Base-by-base conservation (phyloP, 2,888 invertebrate genomes). In the Drosophila paranaensis region DNA sequence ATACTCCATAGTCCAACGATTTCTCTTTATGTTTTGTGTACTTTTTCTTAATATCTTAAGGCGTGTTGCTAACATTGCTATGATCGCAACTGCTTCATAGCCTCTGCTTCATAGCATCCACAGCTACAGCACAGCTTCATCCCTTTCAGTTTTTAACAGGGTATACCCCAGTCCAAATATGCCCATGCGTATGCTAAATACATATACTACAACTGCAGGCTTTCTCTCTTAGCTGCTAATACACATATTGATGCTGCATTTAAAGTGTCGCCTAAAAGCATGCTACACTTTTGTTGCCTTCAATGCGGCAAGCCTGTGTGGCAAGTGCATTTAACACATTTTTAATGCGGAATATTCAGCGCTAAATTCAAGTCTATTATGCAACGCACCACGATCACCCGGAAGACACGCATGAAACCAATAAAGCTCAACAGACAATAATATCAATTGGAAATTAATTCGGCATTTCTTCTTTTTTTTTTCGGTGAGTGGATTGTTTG, bases 391-490 rank as follows among this genome's bases (percentile, higher is more conserved):
- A 35, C 48, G 39, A 46, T 58, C 48, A 56, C 74, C 65, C 71
- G 82, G 82, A 82, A 82, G 67, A 64, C 86, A 81, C 79, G 72
- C 87, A 73, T 48, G n/a, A 82, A 63, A 51, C 27, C 64, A 66
- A 87, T 75, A 66, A 82, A 73, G 46, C 61, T 67, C 68, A 43
- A 69, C 60, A 48, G 58, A 68, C 27, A 75, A 63, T 67, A 51
- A 79, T 60, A 80, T 65, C 60, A 72, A 72, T 77, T 61, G 54
- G 57, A 51, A 68, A 51, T 71, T 3, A 50, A 54, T 67, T 65
- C 54, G 48, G 51, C 55, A 63, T 61, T 75, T 64, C 45, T 56
- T 37, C 14, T 20, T 11, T 20, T 13, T 1, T 2, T 33, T 14
- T 14, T 42, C n/a, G n/a, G 9, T 9, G 1, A n/a, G 45, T 16